Conservation (phyloP, 2,888 invertebrate species). For the Tachina fera region DNA sequence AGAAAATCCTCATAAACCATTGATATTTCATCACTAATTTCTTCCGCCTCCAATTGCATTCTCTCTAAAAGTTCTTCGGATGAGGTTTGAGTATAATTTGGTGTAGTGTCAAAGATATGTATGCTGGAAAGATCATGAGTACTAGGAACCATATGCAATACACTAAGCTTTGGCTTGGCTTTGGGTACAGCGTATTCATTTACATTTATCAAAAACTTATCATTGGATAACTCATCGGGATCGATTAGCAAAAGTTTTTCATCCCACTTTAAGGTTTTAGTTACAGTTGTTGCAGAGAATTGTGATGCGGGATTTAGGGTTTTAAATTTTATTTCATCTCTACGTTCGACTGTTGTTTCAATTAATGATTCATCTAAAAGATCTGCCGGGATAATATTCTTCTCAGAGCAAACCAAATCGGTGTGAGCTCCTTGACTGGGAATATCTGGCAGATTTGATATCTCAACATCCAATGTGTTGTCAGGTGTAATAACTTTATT, state of each 20-base stretch:
- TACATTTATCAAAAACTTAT: conserved; percentile 12
- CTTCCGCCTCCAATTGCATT: conserved; percentile 7
- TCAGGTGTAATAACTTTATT: conserved; percentile 7
- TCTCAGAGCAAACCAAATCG: conserved; percentile 21
- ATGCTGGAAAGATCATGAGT: conserved; percentile 63
- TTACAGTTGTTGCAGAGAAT: background rate
- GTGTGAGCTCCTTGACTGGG: conserved; percentile 1
- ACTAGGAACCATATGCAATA: conserved; percentile 63
- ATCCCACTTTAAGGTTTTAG: conserved; percentile 12
- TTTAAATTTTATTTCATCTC: conserved; percentile 9
- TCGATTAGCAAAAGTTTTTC: conserved; percentile 53
- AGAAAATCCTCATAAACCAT: background rate
- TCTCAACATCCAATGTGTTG: conserved; percentile 13
- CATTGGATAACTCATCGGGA: conserved; percentile 39
- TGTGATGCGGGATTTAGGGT: background rate
- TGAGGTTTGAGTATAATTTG: conserved; percentile 32
- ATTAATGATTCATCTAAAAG: background rate
- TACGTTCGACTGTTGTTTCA: background rate
- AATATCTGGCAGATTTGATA: conserved; percentile 1
- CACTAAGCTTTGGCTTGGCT: background rate
- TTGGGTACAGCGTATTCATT: conserved; percentile 28
- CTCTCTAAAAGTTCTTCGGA: conserved; percentile 41
- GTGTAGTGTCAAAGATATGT: conserved; percentile 53
- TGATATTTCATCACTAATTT: background rate
- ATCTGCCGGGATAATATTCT: background rate